phyloP scores from a whole-genome alignment of 92 coral and sea anemone genomes.

The Isaurus tuberculatus region DNA sequence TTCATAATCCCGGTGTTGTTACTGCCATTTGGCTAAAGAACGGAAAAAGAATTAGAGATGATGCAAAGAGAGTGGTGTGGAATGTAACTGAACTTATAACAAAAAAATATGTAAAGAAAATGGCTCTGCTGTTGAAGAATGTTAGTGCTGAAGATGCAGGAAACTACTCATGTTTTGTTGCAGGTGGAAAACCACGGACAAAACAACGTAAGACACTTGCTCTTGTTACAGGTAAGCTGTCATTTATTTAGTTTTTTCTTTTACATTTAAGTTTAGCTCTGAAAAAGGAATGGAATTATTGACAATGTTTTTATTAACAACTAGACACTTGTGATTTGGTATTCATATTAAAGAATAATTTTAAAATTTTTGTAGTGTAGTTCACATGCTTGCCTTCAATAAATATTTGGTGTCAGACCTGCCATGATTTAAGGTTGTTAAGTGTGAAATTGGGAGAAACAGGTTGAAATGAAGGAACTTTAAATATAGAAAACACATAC shows the following conservation, averaged over 20 bases:
- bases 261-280: too few relatives aligned
- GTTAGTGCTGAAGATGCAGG: slow-evolving; percentile 19
- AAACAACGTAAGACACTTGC: not conserved
- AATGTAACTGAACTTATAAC: not conserved
- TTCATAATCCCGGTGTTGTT: not conserved
- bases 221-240: slow-evolving; percentile 20
- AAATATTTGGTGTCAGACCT: too few relatives aligned
- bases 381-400: too few relatives aligned
- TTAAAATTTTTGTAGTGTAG: too few relatives aligned
- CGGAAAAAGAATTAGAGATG: not conserved
- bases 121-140: not conserved
- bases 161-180: not conserved
- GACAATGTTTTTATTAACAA: too few relatives aligned
- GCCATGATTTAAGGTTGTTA: too few relatives aligned
- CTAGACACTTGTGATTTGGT: too few relatives aligned
- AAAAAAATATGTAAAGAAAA: not conserved
- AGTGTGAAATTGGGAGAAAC: too few relatives aligned
- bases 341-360: too few relatives aligned
- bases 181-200: not conserved
- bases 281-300: too few relatives aligned
- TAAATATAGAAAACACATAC: too few relatives aligned
- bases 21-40: not conserved
- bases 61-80: not conserved
- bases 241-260: not conserved
- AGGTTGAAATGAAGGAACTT: too few relatives aligned